A percentile compares a stretch with the other conserved stretches of the same genome.
These are phyloP conservation scores for Protaetia brevitarsis DNA, from an alignment of 1,140 invertebrate species.

Conservation along the genomic window DNA sequence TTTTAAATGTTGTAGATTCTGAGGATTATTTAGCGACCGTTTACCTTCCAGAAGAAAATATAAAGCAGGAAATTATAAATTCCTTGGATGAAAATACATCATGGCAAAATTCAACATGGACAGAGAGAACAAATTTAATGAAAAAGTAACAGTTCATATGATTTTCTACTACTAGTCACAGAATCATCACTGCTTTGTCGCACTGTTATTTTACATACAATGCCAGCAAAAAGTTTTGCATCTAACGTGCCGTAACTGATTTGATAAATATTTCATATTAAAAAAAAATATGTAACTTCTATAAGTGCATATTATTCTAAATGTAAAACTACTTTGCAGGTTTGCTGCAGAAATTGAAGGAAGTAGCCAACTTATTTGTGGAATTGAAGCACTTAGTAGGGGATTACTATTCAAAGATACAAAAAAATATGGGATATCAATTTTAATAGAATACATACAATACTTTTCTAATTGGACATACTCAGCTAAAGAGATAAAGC, in stretches of 20 bases:
- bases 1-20: neutral
- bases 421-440: constrained; percentile 30
- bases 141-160: neutral
- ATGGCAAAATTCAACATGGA: neutral
- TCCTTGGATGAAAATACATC: neutral
- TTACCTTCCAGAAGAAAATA: neutral
- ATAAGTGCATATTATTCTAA: neutral
- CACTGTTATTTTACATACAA: too few relatives aligned
- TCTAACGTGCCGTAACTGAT: too few relatives aligned
- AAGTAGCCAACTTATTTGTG: constrained; percentile 36
- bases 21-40: neutral
- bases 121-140: neutral
- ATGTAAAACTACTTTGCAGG: constrained; percentile 30
- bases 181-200: neutral
- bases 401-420: constrained; percentile 39
- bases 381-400: constrained; percentile 39
- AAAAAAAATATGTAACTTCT: neutral
- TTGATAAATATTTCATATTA: neutral
- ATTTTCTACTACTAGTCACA: neutral
- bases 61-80: neutral
- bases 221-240: too few relatives aligned
- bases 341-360: constrained; percentile 36
- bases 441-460: constrained; percentile 38
- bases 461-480: constrained; percentile 41
- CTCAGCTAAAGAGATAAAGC: constrained; percentile 20